phyloP scores from a whole-genome alignment of 1,140 invertebrate species.

The Ceratosolen fusciceps region DNA sequence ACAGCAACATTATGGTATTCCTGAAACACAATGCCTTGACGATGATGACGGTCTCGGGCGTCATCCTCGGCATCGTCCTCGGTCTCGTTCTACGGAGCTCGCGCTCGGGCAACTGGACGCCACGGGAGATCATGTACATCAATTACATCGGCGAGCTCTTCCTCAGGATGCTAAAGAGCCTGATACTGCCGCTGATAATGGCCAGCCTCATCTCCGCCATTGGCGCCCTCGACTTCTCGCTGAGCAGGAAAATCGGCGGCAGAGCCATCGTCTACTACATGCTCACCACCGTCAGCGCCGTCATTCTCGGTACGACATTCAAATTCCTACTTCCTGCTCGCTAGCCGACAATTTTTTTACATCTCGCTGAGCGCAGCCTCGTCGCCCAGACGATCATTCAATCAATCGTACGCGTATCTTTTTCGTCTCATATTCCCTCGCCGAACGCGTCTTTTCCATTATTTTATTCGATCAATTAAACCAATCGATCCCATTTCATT shows the following conservation, averaged over 20 bases:
- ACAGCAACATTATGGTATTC: slow-evolving; percentile 70
- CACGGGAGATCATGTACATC: slow-evolving; percentile 89
- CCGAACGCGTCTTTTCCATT: no score
- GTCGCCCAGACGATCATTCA: no score
- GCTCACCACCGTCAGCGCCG: slow-evolving; percentile 82
- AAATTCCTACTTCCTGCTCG: no score
- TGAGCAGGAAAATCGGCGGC: slow-evolving; percentile 78
- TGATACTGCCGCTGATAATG: slow-evolving; percentile 83
- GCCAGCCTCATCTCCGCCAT: slow-evolving; percentile 82
- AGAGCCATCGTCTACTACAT: slow-evolving; percentile 84
- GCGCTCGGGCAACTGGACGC: slow-evolving; percentile 75
- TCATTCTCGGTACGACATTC: slow-evolving; percentile 73
- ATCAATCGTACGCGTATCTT: no score
- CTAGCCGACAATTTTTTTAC: no score
- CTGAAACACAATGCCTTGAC: slow-evolving; percentile 85
- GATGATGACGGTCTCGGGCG: slow-evolving; percentile 87
- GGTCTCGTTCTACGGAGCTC: slow-evolving; percentile 80
- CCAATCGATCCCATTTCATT: no score
- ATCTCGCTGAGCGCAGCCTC: no score
- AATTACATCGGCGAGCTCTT: slow-evolving; percentile 88
- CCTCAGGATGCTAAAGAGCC: slow-evolving; percentile 81
- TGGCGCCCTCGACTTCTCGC: slow-evolving; percentile 77
- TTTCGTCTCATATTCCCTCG: no score
- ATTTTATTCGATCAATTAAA: no score
- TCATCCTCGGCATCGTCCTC: slow-evolving; percentile 83